These are phyloP conservation scores for Margaritifera margaritifera DNA, from an alignment of 2,888 invertebrate species.

Conservation along the genomic window DNA sequence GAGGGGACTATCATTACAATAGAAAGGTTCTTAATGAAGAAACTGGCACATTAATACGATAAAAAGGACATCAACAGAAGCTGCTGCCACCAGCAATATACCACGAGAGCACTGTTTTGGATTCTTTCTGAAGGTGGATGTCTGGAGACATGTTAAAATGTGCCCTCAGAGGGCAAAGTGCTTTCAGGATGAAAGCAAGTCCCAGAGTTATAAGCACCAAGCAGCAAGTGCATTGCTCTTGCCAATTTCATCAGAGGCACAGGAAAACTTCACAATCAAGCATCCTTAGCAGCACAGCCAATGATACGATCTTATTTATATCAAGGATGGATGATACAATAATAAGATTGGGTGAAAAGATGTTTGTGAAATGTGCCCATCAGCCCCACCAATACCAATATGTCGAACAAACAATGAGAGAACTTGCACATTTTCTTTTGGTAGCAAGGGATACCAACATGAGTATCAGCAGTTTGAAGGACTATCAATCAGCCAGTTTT, in stretches of 20 bases:
- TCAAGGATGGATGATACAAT: constrained; percentile 11
- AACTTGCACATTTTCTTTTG: constrained; percentile 10
- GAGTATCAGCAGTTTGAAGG: background rate
- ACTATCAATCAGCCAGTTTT: constrained; percentile 9
- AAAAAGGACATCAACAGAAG: constrained; percentile 3
- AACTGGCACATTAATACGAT: constrained; percentile 3
- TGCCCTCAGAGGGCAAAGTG: background rate
- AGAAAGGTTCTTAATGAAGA: too few relatives aligned
- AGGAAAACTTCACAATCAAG: background rate
- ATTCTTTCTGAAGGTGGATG: background rate
- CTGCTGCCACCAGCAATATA: background rate
- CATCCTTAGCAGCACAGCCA: constrained; percentile 4
- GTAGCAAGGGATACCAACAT: constrained; percentile 2
- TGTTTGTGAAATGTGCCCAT: constrained; percentile 6
- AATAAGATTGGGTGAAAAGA: constrained; percentile 7
- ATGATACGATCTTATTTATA: constrained; percentile 9
- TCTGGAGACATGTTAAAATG: constrained; percentile 3
- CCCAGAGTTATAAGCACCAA: background rate
- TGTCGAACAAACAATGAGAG: constrained; percentile 15
- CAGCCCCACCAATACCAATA: constrained; percentile 15
- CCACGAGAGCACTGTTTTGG: background rate
- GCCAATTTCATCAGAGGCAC: background rate
- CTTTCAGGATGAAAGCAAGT: too few relatives aligned
- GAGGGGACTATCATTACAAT: too few relatives aligned
- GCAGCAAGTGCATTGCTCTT: background rate